phyloP scores from a whole-genome alignment of 1,140 invertebrate species.

The Dendrolimus punctatus region DNA sequence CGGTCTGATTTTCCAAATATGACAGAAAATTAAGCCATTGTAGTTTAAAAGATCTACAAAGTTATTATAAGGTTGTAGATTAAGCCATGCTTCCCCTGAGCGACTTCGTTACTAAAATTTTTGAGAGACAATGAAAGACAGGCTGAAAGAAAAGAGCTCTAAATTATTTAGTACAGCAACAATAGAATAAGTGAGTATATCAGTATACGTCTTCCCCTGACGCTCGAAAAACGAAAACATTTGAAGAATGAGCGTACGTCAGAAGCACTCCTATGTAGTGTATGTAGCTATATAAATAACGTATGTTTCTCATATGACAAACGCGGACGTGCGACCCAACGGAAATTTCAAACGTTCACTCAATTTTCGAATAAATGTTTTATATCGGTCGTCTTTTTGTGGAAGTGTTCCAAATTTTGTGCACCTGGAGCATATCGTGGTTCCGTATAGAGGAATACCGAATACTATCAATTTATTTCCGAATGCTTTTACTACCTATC shows the following conservation, averaged over 20 bases:
- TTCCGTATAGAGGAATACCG: too few relatives aligned
- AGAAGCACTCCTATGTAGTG: constrained; percentile 23
- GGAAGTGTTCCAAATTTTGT: background rate
- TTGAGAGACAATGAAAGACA: too few relatives aligned
- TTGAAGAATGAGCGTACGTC: constrained; percentile 41
- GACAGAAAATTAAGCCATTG: too few relatives aligned
- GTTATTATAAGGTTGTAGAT: too few relatives aligned
- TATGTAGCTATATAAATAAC: constrained; percentile 32
- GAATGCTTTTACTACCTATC: too few relatives aligned
- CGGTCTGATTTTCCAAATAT: too few relatives aligned
- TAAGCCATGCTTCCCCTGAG: too few relatives aligned
- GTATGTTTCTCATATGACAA: constrained; percentile 26
- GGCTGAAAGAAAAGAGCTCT: constrained; percentile 12
- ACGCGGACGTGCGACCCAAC: constrained; percentile 19
- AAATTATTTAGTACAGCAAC: constrained; percentile 10
- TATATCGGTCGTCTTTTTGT: background rate
- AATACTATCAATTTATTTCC: too few relatives aligned
- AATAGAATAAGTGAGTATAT: constrained; percentile 25
- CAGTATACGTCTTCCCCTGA: constrained; percentile 22
- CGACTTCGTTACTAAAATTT: too few relatives aligned
- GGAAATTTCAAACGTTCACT: constrained; percentile 34
- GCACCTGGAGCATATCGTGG: too few relatives aligned
- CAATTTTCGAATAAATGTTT: constrained; percentile 2
- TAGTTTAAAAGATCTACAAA: too few relatives aligned
- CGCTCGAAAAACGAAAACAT: constrained; percentile 39